Conservation (phyloP, 2,888 invertebrate genomes). For the Strigamia transsilvanica region DNA sequence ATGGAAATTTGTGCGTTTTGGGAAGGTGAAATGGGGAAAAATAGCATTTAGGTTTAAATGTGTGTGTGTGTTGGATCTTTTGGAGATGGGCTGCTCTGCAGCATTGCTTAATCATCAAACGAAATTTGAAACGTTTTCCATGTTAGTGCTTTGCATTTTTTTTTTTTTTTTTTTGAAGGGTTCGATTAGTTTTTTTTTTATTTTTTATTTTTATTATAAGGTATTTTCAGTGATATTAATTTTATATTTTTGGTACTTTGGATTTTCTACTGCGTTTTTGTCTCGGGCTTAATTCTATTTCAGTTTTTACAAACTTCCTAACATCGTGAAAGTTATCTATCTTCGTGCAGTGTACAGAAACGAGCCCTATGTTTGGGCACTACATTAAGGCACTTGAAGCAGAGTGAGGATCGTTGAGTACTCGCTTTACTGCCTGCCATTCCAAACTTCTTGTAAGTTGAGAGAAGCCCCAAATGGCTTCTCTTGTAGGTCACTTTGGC, state of each 20-base stretch:
- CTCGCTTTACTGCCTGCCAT: conserved; percentile 38
- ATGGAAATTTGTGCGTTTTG: neutral
- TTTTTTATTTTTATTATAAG: neutral
- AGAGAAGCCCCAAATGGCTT: conserved; percentile 44
- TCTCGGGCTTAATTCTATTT: neutral
- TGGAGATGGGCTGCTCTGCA: neutral
- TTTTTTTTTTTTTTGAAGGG: neutral
- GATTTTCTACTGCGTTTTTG: neutral
- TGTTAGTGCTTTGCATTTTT: conserved; percentile 21
- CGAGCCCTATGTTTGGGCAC: conserved; percentile 43
- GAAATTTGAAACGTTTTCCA: conserved; percentile 18
- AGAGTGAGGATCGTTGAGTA: conserved; percentile 43
- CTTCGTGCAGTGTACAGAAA: neutral
- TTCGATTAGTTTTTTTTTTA: neutral
- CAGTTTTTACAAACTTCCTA: neutral
- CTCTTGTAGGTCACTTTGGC: conserved; percentile 41
- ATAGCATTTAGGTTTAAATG: neutral
- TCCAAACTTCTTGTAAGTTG: conserved; percentile 19
- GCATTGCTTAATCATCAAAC: neutral
- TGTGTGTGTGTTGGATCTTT: neutral
- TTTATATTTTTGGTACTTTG: neutral
- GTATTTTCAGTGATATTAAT: neutral
- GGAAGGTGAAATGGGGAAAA: neutral
- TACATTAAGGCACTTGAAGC: conserved; percentile 43
- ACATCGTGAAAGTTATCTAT: neutral